These are phyloP conservation scores for Salminus brasiliensis DNA, from an alignment of 2,113 vertebrate genomes.

Conservation along the genomic window DNA sequence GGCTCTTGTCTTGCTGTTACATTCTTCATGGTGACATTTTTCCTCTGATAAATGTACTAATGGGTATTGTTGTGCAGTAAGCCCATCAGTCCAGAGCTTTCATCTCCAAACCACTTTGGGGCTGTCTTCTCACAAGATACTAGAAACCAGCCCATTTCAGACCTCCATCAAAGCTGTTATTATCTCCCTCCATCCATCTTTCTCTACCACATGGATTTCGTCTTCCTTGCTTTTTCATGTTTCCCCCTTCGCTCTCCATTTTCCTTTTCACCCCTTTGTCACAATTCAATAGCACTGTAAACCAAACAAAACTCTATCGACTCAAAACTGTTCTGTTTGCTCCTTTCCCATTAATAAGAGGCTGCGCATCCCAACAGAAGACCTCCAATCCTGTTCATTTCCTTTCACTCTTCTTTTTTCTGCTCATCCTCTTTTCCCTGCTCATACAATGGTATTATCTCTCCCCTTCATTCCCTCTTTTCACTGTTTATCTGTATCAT, in stretches of 20 bases:
- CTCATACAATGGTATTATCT: neutral
- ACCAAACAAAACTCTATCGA: constrained; percentile 3
- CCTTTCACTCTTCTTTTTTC: neutral
- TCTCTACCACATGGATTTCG: constrained; percentile 15
- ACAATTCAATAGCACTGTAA: constrained; percentile 31
- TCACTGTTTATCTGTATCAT: neutral
- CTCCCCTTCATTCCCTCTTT: neutral
- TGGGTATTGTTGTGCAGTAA: constrained; percentile 45
- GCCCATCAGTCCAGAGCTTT: constrained; percentile 51
- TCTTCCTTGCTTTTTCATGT: constrained; percentile 23
- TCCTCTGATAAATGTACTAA: constrained; percentile 46
- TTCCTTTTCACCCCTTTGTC: constrained; percentile 36
- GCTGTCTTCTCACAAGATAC: constrained; percentile 44
- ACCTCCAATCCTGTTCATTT: neutral
- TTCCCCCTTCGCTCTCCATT: constrained; percentile 9
- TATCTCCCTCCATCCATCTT: constrained; percentile 46
- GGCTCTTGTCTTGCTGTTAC: constrained; percentile 25
- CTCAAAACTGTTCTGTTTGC: neutral
- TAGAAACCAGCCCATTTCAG: constrained; percentile 52
- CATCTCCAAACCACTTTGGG: constrained; percentile 58
- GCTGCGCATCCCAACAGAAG: constrained; percentile 11
- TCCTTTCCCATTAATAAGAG: constrained; percentile 25
- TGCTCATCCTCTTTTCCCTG: neutral
- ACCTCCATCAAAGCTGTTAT: constrained; percentile 59
- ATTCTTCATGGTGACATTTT: constrained; percentile 36